phyloP scores from a whole-genome alignment of 2,113 vertebrate genomes.

The Columba livia region DNA sequence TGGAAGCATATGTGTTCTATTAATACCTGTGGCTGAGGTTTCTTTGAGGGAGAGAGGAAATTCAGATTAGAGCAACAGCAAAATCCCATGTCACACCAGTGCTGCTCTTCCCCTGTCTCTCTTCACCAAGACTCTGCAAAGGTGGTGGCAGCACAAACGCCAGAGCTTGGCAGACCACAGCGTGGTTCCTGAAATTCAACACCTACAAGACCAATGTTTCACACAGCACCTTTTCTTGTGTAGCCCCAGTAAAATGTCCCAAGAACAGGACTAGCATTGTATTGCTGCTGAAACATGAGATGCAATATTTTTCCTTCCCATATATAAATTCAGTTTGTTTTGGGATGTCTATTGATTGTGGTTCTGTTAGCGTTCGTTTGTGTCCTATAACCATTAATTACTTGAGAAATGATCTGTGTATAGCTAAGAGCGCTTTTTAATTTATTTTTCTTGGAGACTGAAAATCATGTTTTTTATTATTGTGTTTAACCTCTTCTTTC shows the following conservation, averaged over 20 bases:
- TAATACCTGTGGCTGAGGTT: background rate
- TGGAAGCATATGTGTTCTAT: background rate
- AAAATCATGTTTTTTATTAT: background rate
- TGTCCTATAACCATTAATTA: background rate
- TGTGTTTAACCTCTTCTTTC: constrained; percentile 9
- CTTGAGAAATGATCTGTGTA: background rate
- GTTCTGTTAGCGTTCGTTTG: background rate
- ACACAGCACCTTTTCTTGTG: background rate
- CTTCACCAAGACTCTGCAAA: background rate
- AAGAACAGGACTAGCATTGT: background rate
- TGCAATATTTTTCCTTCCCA: background rate
- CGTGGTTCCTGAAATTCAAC: background rate
- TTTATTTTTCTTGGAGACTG: background rate
- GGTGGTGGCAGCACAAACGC: background rate
- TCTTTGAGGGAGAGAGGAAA: background rate
- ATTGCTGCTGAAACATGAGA: background rate
- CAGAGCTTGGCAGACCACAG: background rate
- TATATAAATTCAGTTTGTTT: background rate
- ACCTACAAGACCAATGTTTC: background rate
- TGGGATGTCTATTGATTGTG: background rate
- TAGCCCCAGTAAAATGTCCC: background rate
- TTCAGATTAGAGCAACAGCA: background rate
- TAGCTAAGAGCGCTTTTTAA: background rate
- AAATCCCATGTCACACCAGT: background rate
- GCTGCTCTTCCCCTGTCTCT: background rate